Conservation (phyloP, 2,888 invertebrate genomes). For the Rotaria macrura region DNA sequence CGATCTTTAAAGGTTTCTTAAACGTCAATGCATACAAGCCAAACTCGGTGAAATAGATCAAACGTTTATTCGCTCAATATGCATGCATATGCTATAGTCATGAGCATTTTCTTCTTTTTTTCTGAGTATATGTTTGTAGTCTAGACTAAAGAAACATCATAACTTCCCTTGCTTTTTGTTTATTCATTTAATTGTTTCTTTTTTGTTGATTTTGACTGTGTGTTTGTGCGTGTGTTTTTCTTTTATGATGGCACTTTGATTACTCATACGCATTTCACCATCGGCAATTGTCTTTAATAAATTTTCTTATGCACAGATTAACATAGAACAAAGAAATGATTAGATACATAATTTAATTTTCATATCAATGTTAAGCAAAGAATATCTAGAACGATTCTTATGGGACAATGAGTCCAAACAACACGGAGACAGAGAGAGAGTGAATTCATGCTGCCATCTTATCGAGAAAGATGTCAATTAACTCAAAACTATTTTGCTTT, state of each 20-base stretch:
- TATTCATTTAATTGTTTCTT: neutral
- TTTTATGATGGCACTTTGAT: neutral
- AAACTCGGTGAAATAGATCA: slow-evolving; percentile 3
- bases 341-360: neutral
- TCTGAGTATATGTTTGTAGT: neutral
- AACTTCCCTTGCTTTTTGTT: neutral
- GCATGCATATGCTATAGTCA: neutral
- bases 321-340: neutral
- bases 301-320: neutral
- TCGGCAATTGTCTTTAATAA: neutral
- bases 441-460: too few relatives aligned
- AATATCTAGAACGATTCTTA: too few relatives aligned
- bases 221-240: neutral
- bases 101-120: neutral
- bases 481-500: too few relatives aligned
- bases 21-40: neutral
- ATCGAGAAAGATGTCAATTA: too few relatives aligned
- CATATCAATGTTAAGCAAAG: too few relatives aligned
- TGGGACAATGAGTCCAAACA: too few relatives aligned
- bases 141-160: neutral
- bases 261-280: neutral
- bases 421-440: too few relatives aligned
- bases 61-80: neutral
- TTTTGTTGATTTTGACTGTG: neutral
- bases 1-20: neutral